Percentiles rank a stretch among this genome's conserved stretches.
Conservation (phyloP, 2,797 vertebrate species). For the Notolepis coatsorum region DNA sequence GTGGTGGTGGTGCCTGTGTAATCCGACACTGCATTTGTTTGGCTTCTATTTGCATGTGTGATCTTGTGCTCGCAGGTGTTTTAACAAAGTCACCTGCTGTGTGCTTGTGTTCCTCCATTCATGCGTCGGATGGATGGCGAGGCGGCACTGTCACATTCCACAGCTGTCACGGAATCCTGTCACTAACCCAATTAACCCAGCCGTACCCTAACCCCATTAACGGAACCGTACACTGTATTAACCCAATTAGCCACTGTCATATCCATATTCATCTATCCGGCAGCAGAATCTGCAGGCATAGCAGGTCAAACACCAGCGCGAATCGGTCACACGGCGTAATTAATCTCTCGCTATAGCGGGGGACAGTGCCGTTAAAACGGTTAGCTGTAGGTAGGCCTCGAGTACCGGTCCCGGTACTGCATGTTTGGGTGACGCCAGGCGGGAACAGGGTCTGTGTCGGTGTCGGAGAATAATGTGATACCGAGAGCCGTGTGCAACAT, state of each 20-base stretch:
- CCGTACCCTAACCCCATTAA: slow-evolving; percentile 54
- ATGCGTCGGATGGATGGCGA: slow-evolving; percentile 57
- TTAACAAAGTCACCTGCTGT: slow-evolving; percentile 60
- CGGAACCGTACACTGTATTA: slow-evolving; percentile 45
- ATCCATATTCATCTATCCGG: slow-evolving; percentile 16
- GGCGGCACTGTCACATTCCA: slow-evolving; percentile 43
- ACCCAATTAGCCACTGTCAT: slow-evolving; percentile 29
- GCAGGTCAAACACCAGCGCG: slow-evolving; percentile 34
- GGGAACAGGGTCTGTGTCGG: too few species aligned
- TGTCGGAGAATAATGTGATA: too few species aligned
- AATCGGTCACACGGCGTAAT: slow-evolving; percentile 30
- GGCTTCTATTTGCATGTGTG: too few species aligned
- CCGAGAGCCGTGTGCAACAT: too few species aligned
- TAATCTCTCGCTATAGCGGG: slow-evolving; percentile 12
- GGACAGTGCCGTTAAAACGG: slow-evolving; percentile 23
- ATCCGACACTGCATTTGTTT: too few species aligned
- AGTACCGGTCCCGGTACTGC: too few species aligned
- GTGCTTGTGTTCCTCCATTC: slow-evolving; percentile 55
- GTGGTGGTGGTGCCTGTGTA: slow-evolving; percentile 11
- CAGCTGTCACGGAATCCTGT: slow-evolving; percentile 56
- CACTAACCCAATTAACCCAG: slow-evolving; percentile 65
- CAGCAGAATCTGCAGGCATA: slow-evolving; percentile 31
- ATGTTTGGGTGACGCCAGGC: too few species aligned
- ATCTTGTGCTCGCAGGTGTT: too few species aligned
- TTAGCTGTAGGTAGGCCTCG: too few species aligned